Conservation (phyloP, 2,888 invertebrate genomes). For the Imbricaverruca yamaguchii region DNA sequence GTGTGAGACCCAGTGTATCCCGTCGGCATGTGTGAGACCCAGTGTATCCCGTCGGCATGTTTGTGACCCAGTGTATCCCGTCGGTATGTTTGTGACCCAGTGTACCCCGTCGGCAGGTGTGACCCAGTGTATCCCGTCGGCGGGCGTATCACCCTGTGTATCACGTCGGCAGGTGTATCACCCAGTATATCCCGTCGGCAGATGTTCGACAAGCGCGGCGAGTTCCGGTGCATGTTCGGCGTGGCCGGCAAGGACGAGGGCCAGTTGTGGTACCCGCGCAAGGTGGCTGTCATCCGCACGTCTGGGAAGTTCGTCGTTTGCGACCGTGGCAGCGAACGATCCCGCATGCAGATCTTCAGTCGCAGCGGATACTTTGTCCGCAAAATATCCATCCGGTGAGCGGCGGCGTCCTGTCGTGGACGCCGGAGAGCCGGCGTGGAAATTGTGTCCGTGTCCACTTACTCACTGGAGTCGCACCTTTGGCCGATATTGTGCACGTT, state of each 20-base stretch:
- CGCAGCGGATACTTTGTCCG: constrained; percentile 91
- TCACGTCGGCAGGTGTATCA: neutral
- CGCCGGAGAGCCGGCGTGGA: too few species aligned
- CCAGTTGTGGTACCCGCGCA: constrained; percentile 93
- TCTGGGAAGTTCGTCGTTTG: constrained; percentile 86
- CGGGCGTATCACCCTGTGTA: too few species aligned
- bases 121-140: too few species aligned
- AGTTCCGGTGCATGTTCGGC: constrained; percentile 89
- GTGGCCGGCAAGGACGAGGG: constrained; percentile 92
- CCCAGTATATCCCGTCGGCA: constrained; percentile 38
- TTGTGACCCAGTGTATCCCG: too few species aligned
- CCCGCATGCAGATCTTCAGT: constrained; percentile 95
- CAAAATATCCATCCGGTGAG: constrained; percentile 71
- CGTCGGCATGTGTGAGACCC: too few species aligned
- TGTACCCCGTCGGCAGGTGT: too few species aligned
- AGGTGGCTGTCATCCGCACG: constrained; percentile 82
- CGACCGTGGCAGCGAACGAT: constrained; percentile 91
- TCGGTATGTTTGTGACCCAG: too few species aligned
- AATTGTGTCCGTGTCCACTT: too few species aligned
- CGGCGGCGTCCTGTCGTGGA: neutral
- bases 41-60: too few species aligned
- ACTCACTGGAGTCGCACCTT: too few species aligned
- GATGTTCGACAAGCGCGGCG: constrained; percentile 90
- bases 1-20: too few species aligned
- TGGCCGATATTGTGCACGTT: too few species aligned